Conservation (phyloP, 2,797 vertebrate genomes). For the Hapalemur alaotrensis region DNA sequence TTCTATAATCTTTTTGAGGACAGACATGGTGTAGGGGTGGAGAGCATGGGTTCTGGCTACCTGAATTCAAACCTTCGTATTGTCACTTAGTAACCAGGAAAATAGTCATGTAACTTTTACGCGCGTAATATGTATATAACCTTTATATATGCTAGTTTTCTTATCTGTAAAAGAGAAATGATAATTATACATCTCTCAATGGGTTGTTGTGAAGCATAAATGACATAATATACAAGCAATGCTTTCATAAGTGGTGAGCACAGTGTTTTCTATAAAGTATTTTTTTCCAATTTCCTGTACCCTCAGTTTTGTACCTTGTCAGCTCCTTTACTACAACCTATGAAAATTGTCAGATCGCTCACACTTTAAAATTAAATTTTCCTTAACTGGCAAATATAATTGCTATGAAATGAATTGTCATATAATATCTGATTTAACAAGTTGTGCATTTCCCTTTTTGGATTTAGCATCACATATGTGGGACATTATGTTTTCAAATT, state of each 20-base stretch:
- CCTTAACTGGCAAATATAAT: not conserved
- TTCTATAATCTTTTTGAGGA: not conserved
- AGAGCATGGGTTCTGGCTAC: not conserved
- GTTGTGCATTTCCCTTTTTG: not conserved
- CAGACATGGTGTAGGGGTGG: not conserved
- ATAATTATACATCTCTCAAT: not conserved
- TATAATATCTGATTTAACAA: not conserved
- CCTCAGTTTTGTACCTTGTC: not conserved
- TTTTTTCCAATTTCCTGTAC: not conserved
- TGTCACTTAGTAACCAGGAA: not conserved
- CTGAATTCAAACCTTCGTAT: not conserved
- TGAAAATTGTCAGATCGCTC: not conserved
- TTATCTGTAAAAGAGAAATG: not conserved
- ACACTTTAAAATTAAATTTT: slow-evolving; percentile 6
- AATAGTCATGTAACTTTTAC: not conserved
- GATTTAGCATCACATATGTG: not conserved
- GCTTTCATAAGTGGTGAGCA: not conserved
- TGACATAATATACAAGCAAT: not conserved
- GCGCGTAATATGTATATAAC: not conserved
- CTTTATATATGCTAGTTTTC: not conserved
- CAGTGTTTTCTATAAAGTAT: not conserved
- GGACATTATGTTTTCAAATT: not conserved
- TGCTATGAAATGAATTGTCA: not conserved
- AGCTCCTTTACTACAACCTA: not conserved
- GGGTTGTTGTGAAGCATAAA: not conserved